A percentile compares a stretch with the other conserved stretches of the same genome.
These are phyloP conservation scores for Thyatira batis DNA, from an alignment of 2,888 invertebrate species.

Conservation along the genomic window DNA sequence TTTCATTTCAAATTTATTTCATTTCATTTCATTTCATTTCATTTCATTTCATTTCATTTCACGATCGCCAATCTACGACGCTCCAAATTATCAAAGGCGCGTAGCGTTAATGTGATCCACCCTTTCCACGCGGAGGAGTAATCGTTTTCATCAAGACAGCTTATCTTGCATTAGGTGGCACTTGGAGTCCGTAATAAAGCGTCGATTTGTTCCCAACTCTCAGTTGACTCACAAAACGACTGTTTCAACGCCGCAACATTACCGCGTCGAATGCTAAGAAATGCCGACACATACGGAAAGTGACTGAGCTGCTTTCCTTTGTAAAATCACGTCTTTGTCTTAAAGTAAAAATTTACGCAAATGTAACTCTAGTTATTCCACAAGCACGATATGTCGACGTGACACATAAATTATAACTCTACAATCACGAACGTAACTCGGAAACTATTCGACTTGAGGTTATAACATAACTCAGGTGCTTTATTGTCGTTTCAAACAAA, in stretches of 20 bases:
- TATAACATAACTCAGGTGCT: constrained; percentile 54
- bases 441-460: constrained; percentile 55
- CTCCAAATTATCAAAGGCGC: constrained; percentile 33
- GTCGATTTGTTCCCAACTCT: constrained; percentile 37
- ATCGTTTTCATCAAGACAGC: constrained; percentile 43
- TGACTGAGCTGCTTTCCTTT: constrained; percentile 30
- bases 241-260: constrained; percentile 31
- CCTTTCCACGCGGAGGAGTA: constrained; percentile 36
- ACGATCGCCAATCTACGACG: constrained; percentile 43
- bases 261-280: constrained; percentile 25
- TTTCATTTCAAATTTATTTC: too few species aligned
- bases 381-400: constrained; percentile 32
- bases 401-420: constrained; percentile 50
- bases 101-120: constrained; percentile 35
- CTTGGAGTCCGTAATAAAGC: constrained; percentile 23
- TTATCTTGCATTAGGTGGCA: constrained; percentile 36
- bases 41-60: too few species aligned
- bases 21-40: too few species aligned
- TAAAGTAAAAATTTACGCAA: constrained; percentile 30
- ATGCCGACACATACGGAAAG: constrained; percentile 26
- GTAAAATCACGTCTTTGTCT: constrained; percentile 25
- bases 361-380: constrained; percentile 19
- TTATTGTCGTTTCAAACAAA: constrained; percentile 48
- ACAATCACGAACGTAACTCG: constrained; percentile 43
- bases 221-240: constrained; percentile 33